Evolutionary conservation across 2,113 vertebrate species (phyloP).

Genomic region (Halcyon malimbica): DNA sequence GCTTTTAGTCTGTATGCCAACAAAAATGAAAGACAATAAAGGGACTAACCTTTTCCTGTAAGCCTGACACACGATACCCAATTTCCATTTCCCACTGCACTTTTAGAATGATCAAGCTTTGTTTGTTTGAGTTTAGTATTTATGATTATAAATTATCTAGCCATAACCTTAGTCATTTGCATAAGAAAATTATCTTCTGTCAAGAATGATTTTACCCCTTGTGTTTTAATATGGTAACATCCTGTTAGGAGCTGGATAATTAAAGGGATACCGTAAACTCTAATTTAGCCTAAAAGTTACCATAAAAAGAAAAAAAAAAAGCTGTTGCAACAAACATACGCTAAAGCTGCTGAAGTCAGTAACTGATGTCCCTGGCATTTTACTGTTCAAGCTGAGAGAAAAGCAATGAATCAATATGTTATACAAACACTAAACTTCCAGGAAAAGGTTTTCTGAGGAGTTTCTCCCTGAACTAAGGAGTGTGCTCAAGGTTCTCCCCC

Average conservation of each 20-base stretch:
- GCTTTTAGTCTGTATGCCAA: background rate
- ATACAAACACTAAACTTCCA: background rate
- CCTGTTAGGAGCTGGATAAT: background rate
- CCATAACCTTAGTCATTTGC: conserved; percentile 6
- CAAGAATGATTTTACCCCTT: background rate
- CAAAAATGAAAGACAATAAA: background rate
- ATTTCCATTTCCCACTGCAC: background rate
- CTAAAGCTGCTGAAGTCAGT: background rate
- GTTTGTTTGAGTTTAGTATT: conserved; percentile 29
- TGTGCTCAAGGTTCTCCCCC: background rate
- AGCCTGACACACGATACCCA: background rate
- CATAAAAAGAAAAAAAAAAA: background rate
- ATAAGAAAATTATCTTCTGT: conserved; percentile 15
- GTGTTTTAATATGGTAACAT: background rate
- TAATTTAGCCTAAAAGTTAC: background rate
- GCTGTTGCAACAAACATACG: background rate
- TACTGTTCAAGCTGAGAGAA: background rate
- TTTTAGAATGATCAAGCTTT: background rate
- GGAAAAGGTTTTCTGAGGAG: background rate
- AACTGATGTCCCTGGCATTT: background rate
- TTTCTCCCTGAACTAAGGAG: background rate
- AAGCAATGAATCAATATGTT: background rate
- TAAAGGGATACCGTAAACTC: background rate
- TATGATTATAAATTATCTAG: conserved; percentile 38
- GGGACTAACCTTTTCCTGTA: background rate